Evolutionary conservation across 2,797 vertebrate species (phyloP).

Genomic region (Falco biarmicus): DNA sequence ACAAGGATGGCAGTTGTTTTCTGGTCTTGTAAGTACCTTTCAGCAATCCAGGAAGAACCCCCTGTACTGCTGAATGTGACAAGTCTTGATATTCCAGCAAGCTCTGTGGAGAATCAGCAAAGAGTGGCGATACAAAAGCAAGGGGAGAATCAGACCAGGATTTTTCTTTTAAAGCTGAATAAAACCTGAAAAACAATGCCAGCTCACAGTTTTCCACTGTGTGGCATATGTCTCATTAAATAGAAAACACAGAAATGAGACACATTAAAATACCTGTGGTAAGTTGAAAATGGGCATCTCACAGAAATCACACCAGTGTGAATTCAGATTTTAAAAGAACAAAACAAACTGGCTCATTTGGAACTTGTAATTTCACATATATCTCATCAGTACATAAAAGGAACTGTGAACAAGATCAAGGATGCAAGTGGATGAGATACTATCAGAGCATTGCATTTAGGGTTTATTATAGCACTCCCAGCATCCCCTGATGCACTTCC

Average conservation of each 20-base stretch:
- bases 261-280: background rate
- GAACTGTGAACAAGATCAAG: background rate
- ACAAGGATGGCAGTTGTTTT: background rate
- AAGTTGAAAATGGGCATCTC: background rate
- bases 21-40: background rate
- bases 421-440: background rate
- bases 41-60: background rate
- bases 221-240: background rate
- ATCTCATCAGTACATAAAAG: background rate
- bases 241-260: background rate
- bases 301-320: background rate
- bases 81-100: background rate
- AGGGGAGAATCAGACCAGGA: background rate
- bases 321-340: slow-evolving; percentile 8
- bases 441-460: background rate
- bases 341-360: background rate
- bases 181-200: background rate
- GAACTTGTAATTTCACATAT: background rate
- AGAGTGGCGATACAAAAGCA: background rate
- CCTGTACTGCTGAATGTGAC: background rate
- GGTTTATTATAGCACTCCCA: slow-evolving; percentile 23
- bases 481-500: slow-evolving; percentile 21
- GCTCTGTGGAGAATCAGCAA: background rate
- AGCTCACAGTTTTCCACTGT: background rate
- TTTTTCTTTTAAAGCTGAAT: background rate